A percentile compares a stretch with the other conserved stretches of the same genome.
Evolutionary conservation across 2,113 vertebrate genomes (phyloP).

Genomic region (Callipepla squamata): DNA sequence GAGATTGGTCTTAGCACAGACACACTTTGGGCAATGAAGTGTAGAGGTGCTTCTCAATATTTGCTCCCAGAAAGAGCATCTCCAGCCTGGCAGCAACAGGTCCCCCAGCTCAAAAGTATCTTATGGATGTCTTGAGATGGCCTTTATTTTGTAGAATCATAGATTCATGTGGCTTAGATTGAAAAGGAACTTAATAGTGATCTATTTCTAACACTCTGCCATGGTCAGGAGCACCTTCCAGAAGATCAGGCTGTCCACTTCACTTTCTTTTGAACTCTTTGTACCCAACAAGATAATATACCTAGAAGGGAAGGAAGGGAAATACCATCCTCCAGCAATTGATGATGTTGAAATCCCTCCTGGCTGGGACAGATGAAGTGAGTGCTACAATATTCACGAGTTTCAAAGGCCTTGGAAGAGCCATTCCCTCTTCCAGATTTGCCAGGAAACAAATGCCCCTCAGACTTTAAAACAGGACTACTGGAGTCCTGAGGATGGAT

Average conservation of each 20-base stretch:
- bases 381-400: neutral
- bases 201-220: neutral
- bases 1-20: neutral
- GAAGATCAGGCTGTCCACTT: neutral
- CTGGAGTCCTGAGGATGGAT: neutral
- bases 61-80: neutral
- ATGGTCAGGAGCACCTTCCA: neutral
- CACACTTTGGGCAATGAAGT: neutral
- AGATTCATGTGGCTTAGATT: neutral
- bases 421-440: neutral
- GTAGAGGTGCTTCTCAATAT: neutral
- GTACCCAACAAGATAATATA: neutral
- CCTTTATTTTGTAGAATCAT: neutral
- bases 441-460: neutral
- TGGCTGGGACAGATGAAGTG: accelerated
- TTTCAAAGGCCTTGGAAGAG: neutral
- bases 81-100: neutral
- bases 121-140: neutral
- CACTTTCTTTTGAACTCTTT: neutral
- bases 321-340: neutral
- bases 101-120: neutral
- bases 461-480: neutral
- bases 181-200: neutral
- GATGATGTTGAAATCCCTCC: neutral
- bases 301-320: neutral